Conservation (phyloP, 2,888 invertebrate species). For the Graphium colonna region DNA sequence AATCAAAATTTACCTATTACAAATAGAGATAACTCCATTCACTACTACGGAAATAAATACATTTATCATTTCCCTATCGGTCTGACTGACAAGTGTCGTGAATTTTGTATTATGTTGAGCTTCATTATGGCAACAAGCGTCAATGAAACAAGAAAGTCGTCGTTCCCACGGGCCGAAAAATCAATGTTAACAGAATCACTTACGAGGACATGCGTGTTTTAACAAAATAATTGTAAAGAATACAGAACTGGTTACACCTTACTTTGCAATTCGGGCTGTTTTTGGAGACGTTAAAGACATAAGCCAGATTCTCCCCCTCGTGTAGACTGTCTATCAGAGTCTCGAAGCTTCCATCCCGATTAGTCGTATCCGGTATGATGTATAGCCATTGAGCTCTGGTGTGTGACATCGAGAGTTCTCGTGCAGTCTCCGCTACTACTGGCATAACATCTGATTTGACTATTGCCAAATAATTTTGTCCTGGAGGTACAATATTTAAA, state of each 20-base stretch:
- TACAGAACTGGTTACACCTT: background rate
- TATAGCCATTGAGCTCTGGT: slow-evolving; percentile 91
- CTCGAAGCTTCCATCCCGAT: slow-evolving; percentile 70
- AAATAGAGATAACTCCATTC: too few species aligned
- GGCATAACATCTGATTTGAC: slow-evolving; percentile 81
- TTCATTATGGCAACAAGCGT: too few species aligned
- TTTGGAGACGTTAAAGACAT: slow-evolving; percentile 84
- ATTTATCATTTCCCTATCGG: too few species aligned
- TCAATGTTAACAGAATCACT: too few species aligned
- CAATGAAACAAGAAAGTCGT: too few species aligned
- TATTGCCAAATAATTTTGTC: slow-evolving; percentile 82
- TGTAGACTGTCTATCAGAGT: slow-evolving; percentile 79
- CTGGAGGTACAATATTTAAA: slow-evolving; percentile 40
- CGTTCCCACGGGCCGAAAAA: too few species aligned
- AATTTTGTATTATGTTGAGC: too few species aligned
- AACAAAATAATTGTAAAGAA: too few species aligned
- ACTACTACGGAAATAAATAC: too few species aligned
- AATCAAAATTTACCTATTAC: too few species aligned
- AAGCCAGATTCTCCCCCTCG: slow-evolving; percentile 91
- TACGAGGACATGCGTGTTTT: too few species aligned
- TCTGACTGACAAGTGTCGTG: too few species aligned
- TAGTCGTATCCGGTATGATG: slow-evolving; percentile 82
- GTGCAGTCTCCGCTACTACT: slow-evolving; percentile 84
- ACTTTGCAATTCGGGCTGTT: slow-evolving; percentile 77
- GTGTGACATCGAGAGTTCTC: slow-evolving; percentile 83